phyloP scores from a whole-genome alignment of 1,140 invertebrate genomes.

The Penaeus vannamei region DNA sequence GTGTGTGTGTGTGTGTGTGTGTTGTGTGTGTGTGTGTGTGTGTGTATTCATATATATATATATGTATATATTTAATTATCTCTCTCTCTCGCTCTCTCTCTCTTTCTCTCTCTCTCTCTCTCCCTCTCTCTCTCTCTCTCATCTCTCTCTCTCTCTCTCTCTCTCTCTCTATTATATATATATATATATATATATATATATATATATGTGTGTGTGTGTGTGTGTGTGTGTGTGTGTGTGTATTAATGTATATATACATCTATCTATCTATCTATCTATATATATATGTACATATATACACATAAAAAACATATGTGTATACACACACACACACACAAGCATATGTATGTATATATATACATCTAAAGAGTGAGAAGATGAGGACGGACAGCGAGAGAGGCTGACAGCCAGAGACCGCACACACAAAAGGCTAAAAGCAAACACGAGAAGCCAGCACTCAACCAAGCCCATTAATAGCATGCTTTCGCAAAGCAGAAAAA shows the following conservation, averaged over 20 bases:
- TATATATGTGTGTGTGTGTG: not conserved
- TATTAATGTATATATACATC: not conserved
- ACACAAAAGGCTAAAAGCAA: no score
- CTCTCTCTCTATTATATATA: not conserved
- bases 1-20: no score
- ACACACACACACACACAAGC: not conserved
- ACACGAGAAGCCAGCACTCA: no score
- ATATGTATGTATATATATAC: not conserved
- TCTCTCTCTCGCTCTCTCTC: not conserved
- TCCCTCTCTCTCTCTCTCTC: not conserved
- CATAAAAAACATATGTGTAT: not conserved
- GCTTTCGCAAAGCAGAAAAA: no score
- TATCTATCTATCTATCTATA: not conserved
- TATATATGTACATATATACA: not conserved
- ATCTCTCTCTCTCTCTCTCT: not conserved
- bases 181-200: constrained; percentile 28
- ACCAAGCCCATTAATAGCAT: no score
- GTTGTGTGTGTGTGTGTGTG: no score
- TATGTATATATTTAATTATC: not conserved
- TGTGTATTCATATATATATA: no score
- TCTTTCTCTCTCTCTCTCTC: not conserved
- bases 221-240: not conserved
- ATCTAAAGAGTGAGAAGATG: not conserved
- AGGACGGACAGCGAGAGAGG: no score
- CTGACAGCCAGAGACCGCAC: no score